A percentile compares a stretch with the other conserved stretches of the same genome.
Evolutionary conservation across 1,140 invertebrate species (phyloP).

Genomic region (Dolichoris vasculosae): DNA sequence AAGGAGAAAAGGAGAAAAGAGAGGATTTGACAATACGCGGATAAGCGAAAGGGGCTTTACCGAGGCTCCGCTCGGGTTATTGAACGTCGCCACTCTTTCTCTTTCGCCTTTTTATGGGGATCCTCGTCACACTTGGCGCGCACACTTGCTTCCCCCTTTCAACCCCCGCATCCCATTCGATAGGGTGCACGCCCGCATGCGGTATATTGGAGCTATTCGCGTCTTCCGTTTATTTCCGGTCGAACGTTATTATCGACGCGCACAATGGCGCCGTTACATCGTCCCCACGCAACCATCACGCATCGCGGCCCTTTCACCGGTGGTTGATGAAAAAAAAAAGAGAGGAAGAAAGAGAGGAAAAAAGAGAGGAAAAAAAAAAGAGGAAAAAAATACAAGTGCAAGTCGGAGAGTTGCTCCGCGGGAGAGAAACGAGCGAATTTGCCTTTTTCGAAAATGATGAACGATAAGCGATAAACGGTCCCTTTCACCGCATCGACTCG

Average conservation of each 20-base stretch:
- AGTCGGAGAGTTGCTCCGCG: background rate
- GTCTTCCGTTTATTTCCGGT: slow-evolving; percentile 56
- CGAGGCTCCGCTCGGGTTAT: slow-evolving; percentile 61
- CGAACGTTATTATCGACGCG: slow-evolving; percentile 55
- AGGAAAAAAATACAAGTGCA: too few species aligned
- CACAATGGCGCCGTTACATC: slow-evolving; percentile 18
- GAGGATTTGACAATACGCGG: slow-evolving; percentile 54
- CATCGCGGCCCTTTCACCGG: slow-evolving; percentile 17
- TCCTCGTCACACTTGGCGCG: slow-evolving; percentile 64
- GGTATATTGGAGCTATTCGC: slow-evolving; percentile 60
- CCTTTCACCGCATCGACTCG: background rate
- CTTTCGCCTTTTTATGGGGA: slow-evolving; percentile 64
- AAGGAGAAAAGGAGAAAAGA: slow-evolving; percentile 53
- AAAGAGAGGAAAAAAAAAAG: too few species aligned
- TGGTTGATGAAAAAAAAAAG: background rate
- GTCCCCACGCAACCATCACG: background rate
- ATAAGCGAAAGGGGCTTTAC: slow-evolving; percentile 37
- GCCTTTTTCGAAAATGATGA: background rate
- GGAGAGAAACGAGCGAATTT: background rate
- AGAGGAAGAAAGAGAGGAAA: too few species aligned
- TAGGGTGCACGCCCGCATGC: slow-evolving; percentile 52
- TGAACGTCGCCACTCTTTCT: slow-evolving; percentile 59
- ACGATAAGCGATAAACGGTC: background rate
- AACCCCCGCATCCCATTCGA: slow-evolving; percentile 46
- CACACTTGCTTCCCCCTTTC: slow-evolving; percentile 15